Evolutionary conservation across 2,797 vertebrate species (phyloP).

Genomic region (Acipenser oxyrinchus): DNA sequence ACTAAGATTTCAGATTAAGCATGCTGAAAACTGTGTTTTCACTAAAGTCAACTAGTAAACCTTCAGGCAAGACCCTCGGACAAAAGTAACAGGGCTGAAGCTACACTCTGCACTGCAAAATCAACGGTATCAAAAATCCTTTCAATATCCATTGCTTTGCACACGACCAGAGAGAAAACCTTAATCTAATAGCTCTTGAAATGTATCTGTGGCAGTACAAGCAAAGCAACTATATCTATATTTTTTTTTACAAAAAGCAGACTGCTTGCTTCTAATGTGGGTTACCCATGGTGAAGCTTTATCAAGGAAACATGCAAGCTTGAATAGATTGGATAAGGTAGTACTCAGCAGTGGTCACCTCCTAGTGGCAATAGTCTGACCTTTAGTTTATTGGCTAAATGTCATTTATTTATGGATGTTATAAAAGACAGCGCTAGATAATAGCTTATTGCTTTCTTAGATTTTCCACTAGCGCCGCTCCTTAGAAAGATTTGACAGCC

Average conservation of each 20-base stretch:
- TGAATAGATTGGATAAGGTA: background rate
- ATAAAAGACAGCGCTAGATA: background rate
- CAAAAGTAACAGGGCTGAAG: too few relatives aligned
- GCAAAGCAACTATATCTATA: background rate
- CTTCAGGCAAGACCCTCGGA: too few relatives aligned
- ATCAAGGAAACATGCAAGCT: background rate
- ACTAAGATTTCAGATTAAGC: too few relatives aligned
- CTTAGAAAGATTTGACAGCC: background rate
- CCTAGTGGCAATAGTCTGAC: background rate
- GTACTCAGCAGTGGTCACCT: constrained; percentile 4
- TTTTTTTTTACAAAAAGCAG: background rate
- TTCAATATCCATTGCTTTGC: too few relatives aligned
- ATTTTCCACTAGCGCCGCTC: background rate
- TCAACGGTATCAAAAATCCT: too few relatives aligned
- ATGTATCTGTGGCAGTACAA: background rate
- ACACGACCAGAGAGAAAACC: background rate
- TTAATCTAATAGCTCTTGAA: background rate
- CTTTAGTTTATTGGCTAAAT: constrained; percentile 12
- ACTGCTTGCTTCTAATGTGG: background rate
- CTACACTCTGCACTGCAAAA: too few relatives aligned
- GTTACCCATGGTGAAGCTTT: background rate
- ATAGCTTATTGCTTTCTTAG: constrained; percentile 2
- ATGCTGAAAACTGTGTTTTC: too few relatives aligned
- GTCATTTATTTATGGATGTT: constrained; percentile 1
- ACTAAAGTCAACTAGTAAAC: too few relatives aligned